phyloP scores from a whole-genome alignment of 2,797 vertebrate species.

The Manis pentadactyla region DNA sequence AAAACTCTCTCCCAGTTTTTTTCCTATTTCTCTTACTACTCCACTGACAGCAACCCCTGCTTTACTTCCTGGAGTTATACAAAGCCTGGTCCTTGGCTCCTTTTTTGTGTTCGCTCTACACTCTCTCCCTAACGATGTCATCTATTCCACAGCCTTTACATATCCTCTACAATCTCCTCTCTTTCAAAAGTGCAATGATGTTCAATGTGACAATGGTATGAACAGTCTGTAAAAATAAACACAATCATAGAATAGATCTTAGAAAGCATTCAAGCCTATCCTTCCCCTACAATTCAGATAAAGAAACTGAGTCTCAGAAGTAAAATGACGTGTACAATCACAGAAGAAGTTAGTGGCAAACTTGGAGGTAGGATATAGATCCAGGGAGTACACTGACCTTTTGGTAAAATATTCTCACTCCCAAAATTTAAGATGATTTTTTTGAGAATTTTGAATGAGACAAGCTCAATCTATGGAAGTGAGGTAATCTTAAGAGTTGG shows the following conservation, averaged over 20 bases:
- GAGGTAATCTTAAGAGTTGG: no score
- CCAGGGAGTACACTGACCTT: background rate
- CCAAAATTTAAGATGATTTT: background rate
- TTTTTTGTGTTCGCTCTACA: background rate
- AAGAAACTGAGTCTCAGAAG: background rate
- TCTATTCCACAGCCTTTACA: background rate
- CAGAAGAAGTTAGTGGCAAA: conserved; percentile 27
- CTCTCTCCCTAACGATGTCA: conserved; percentile 20
- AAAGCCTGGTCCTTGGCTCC: background rate
- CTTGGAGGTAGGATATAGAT: background rate
- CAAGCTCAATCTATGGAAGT: no score
- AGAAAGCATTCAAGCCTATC: background rate
- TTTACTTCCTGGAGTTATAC: background rate
- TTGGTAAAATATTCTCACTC: background rate
- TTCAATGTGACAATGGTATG: background rate
- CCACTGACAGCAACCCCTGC: background rate
- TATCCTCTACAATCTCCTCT: conserved; percentile 7
- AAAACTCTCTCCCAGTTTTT: background rate
- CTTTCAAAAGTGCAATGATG: conserved; percentile 43
- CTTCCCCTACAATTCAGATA: background rate
- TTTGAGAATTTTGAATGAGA: no score
- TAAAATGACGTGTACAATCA: background rate
- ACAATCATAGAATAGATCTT: background rate
- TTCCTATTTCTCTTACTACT: background rate
- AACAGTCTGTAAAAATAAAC: conserved; percentile 43